phyloP scores from a whole-genome alignment of 1,140 invertebrate genomes.

The Drosophila novamexicana region DNA sequence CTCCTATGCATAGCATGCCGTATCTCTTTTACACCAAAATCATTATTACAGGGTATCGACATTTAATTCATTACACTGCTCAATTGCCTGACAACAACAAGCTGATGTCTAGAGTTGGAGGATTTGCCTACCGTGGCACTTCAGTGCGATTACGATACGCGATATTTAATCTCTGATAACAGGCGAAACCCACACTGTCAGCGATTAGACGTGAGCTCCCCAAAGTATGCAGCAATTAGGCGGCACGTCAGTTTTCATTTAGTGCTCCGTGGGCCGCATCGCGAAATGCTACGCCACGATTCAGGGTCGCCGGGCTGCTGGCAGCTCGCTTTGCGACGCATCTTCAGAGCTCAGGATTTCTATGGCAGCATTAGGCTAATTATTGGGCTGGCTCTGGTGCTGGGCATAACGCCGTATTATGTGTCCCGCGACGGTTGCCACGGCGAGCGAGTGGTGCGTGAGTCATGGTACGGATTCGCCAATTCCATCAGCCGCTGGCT shows the following conservation, averaged over 20 bases:
- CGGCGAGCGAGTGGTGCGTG: conserved; percentile 25
- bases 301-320: conserved; percentile 11
- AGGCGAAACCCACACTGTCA: conserved; percentile 3
- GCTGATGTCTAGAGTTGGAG: neutral
- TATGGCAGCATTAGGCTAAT: conserved; percentile 52
- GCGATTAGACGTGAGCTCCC: conserved; percentile 40
- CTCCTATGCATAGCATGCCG: too few relatives aligned
- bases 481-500: conserved; percentile 64
- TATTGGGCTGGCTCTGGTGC: conserved; percentile 34
- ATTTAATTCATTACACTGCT: conserved; percentile 10
- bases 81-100: neutral
- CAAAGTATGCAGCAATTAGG: conserved; percentile 16
- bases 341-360: conserved; percentile 43
- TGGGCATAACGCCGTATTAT: conserved; percentile 58
- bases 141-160: conserved; percentile 22
- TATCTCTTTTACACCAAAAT: too few relatives aligned
- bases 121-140: neutral
- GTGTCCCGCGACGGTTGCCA: conserved; percentile 15
- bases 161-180: conserved; percentile 45
- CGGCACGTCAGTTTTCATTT: conserved; percentile 30
- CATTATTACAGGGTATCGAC: neutral
- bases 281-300: conserved; percentile 8
- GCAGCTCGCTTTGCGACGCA: conserved; percentile 14
- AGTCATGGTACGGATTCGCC: conserved; percentile 57
- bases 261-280: neutral